Percentiles rank a stretch among this genome's conserved stretches.
phyloP scores from a whole-genome alignment of 35 echinoderm and acorn worm species.

The Apostichopus japonicus region DNA sequence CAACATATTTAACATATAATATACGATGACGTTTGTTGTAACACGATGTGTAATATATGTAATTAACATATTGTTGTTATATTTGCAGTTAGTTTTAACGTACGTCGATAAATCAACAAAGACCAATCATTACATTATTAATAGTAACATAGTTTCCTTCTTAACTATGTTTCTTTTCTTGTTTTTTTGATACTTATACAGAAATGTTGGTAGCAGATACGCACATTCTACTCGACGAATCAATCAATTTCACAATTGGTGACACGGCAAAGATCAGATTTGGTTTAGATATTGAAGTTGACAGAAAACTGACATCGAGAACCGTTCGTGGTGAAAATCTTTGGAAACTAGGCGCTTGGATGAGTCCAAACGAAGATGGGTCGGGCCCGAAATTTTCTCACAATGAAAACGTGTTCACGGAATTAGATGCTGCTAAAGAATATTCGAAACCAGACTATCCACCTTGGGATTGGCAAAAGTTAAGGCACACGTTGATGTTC shows the following conservation, averaged over 20 bases:
- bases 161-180: too few species aligned
- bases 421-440: neutral
- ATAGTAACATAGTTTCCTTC: too few species aligned
- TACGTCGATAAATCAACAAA: too few species aligned
- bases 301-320: neutral
- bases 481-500: neutral
- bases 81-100: too few species aligned
- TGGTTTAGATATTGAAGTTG: neutral
- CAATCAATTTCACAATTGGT: neutral
- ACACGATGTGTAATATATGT: too few species aligned
- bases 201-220: too few species aligned
- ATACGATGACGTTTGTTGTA: too few species aligned
- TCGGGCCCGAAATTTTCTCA: neutral
- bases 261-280: neutral
- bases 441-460: neutral
- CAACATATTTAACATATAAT: too few species aligned
- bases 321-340: neutral
- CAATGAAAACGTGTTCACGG: neutral
- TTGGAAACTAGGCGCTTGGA: slow-evolving; percentile 34
- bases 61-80: too few species aligned
- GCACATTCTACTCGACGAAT: too few species aligned
- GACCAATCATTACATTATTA: too few species aligned
- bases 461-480: neutral
- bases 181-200: too few species aligned
- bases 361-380: slow-evolving; percentile 19